phyloP scores from a whole-genome alignment of 1,140 invertebrate species.

The Conus ventricosus region DNA sequence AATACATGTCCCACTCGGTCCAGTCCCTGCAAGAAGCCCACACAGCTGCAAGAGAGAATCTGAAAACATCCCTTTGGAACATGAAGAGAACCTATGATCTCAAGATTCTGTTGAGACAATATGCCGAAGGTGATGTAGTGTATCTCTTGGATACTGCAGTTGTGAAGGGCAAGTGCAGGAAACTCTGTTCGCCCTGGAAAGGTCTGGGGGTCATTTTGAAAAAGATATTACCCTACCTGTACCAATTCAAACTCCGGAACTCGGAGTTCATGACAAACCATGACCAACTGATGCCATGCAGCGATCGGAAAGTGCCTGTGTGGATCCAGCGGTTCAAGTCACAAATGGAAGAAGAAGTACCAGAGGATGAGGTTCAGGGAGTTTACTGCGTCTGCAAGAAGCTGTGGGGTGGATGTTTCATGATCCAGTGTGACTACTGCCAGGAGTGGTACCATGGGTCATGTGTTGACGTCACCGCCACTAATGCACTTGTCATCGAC shows the following conservation, averaged over 20 bases:
- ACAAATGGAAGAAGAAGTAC: background rate
- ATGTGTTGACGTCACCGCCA: conserved; percentile 17
- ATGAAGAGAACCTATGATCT: conserved; percentile 14
- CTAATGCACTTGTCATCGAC: too few relatives aligned
- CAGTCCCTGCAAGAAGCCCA: background rate
- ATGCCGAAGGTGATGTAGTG: background rate
- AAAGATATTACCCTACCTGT: background rate
- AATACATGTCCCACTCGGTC: background rate
- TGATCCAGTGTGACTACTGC: conserved; percentile 38
- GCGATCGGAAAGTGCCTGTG: background rate
- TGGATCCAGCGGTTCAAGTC: background rate
- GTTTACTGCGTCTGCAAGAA: too few relatives aligned
- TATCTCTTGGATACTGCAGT: background rate
- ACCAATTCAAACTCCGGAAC: background rate
- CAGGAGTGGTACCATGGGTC: conserved; percentile 35
- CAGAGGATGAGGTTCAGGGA: background rate
- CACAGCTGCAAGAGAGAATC: background rate
- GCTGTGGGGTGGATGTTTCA: background rate
- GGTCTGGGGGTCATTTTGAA: background rate
- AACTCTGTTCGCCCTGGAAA: background rate
- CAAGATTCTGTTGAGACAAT: background rate
- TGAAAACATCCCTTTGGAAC: background rate
- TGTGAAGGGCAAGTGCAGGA: background rate
- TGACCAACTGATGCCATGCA: background rate
- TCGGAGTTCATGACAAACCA: background rate